A percentile compares a stretch with the other conserved stretches of the same genome.
Evolutionary conservation across 2,797 vertebrate species (phyloP).

Genomic region (Scolopax bukidnonensis): DNA sequence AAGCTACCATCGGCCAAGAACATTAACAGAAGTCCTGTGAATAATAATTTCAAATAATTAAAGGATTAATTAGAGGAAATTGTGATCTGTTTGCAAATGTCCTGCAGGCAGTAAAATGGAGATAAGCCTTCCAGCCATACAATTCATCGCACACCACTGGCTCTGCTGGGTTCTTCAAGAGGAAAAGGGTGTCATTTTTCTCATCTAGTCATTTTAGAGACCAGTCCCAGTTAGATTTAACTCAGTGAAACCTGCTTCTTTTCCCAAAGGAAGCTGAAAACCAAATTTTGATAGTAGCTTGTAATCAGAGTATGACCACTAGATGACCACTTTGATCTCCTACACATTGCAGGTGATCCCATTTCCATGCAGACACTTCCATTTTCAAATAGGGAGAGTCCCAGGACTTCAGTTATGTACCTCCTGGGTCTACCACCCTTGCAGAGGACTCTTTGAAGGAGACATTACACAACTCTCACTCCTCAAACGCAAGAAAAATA

Average conservation of each 20-base stretch:
- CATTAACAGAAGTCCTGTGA: constrained; percentile 9
- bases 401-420: background rate
- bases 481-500: background rate
- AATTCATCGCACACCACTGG: background rate
- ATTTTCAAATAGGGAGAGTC: background rate
- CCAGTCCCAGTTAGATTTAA: background rate
- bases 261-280: background rate
- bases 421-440: background rate
- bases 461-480: rapidly evolving
- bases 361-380: background rate
- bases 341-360: rapidly evolving
- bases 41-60: constrained; percentile 38
- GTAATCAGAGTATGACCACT: background rate
- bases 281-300: background rate
- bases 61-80: constrained; percentile 36
- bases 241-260: background rate
- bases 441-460: background rate
- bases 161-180: background rate
- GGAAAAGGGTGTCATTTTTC: rapidly evolving
- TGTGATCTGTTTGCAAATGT: constrained; percentile 14
- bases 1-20: constrained; percentile 1
- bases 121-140: background rate
- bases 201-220: background rate
- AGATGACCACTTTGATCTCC: background rate
- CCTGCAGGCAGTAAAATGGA: background rate